Evolutionary conservation across 2,113 vertebrate genomes (phyloP), one percentile per base, ranked within the genome.

Genomic region (Seriola rivoliana): DNA sequence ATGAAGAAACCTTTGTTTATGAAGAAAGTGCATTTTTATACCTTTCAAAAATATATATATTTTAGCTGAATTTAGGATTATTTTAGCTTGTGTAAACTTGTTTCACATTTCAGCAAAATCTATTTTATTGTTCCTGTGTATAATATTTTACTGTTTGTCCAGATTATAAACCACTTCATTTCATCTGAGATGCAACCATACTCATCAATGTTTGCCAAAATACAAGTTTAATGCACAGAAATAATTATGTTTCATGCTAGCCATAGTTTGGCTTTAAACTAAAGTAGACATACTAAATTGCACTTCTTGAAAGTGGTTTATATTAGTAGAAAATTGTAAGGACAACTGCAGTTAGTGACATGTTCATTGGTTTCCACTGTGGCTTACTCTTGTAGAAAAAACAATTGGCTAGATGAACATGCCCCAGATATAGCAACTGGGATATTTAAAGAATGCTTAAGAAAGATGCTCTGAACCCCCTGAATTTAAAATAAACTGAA

Each of bases 1-100:
- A 74, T 70, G 59, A 85, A 80, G 63, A 21, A 82, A 64, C 5
- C 3, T 42, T 40, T 71, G 40, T 75, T 79, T 25, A 65, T 84
- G 34, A 85, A 83, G 65, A 32, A 66, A 66, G 29, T 42, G 7
- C 8, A 19, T 62, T 63, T 85, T 77, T 32, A 69, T 60, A 42
- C 84, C 14, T 52, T 50, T 19, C 23, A 34, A 46, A 38, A 62
- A 8, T 71, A 17, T 54, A 0, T 48, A 63, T 40, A 50, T 57
- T 84, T 81, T 75, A 75, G 5, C 29, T 44, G 8, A 76, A 16
- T 66, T 46, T 19, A 67, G 3, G 7, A 68, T 21, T 46, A 4
- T 75, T 88, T 78, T 40, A 73, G 3, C 1, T 74, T 71, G 40
- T 70, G 14, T 69, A 10, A 65, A 65, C 10, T 36, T 1, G 57